A percentile compares a stretch with the other conserved stretches of the same genome.
Conservation (phyloP, 2,888 invertebrate genomes). For the Tridacna crocea region DNA sequence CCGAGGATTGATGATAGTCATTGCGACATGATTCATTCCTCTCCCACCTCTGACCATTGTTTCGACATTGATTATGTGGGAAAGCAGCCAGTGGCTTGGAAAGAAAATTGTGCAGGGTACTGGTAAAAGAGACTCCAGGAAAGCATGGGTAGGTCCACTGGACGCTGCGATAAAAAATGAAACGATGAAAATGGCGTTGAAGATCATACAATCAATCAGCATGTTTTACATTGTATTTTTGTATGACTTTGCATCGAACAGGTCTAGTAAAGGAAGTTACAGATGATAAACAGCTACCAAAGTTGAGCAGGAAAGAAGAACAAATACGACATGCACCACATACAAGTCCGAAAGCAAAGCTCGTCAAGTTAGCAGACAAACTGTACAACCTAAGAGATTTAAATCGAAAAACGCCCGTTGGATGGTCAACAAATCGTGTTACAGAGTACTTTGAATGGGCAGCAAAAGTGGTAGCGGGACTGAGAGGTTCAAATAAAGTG, state of each 20-base stretch:
- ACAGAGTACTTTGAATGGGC: slow-evolving; percentile 89
- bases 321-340: slow-evolving; percentile 88
- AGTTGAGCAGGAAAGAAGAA: slow-evolving; percentile 87
- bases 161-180: too few relatives aligned
- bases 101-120: too few relatives aligned
- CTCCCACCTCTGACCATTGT: too few relatives aligned
- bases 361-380: slow-evolving; percentile 93
- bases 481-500: slow-evolving; percentile 87
- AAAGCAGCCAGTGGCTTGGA: too few relatives aligned
- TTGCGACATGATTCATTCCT: too few relatives aligned
- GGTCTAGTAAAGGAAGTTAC: slow-evolving; percentile 86
- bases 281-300: slow-evolving; percentile 90
- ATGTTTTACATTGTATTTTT: too few relatives aligned
- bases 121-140: too few relatives aligned
- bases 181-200: too few relatives aligned
- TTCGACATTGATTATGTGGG: too few relatives aligned
- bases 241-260: slow-evolving; percentile 39
- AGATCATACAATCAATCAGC: too few relatives aligned
- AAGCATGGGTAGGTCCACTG: too few relatives aligned
- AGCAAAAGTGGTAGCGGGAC: slow-evolving; percentile 88
- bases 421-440: slow-evolving; percentile 88
- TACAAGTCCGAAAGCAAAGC: slow-evolving; percentile 88
- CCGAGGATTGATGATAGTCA: too few relatives aligned
- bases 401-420: slow-evolving; percentile 85
- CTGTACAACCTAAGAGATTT: slow-evolving; percentile 92